Evolutionary conservation across 2,797 vertebrate species (phyloP).

Genomic region (Falco columbarius): DNA sequence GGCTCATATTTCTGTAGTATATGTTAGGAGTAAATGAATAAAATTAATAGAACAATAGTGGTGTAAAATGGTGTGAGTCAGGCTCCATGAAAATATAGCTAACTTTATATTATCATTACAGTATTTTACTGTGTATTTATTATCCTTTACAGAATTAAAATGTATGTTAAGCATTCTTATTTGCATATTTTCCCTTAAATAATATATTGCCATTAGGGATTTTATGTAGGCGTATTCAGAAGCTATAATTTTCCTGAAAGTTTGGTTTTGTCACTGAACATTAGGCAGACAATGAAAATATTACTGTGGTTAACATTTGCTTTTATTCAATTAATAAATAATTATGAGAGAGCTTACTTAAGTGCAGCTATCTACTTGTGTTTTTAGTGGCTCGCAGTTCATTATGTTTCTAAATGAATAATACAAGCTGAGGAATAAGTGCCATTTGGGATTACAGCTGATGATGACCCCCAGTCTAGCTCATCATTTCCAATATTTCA

Average conservation of each 20-base stretch:
- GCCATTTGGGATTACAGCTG: slow-evolving; percentile 56
- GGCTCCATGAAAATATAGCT: background rate
- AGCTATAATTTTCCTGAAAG: slow-evolving; percentile 8
- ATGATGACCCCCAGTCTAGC: slow-evolving; percentile 51
- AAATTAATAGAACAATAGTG: background rate
- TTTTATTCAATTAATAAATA: slow-evolving; percentile 67
- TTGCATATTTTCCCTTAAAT: background rate
- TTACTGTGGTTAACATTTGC: slow-evolving; percentile 39
- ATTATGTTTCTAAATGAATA: slow-evolving; percentile 55
- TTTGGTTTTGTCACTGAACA: slow-evolving; percentile 7
- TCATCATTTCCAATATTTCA: slow-evolving; percentile 62
- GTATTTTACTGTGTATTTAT: background rate
- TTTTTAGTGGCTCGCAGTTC: slow-evolving; percentile 58
- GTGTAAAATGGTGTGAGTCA: background rate
- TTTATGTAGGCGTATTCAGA: background rate
- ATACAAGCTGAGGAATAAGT: slow-evolving; percentile 21
- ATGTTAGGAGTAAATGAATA: background rate
- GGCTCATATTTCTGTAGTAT: background rate
- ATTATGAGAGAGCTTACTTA: slow-evolving; percentile 56
- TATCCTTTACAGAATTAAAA: slow-evolving; percentile 24
- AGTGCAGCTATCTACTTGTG: slow-evolving; percentile 33
- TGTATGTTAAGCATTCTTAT: background rate
- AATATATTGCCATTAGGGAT: background rate
- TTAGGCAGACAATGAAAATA: slow-evolving; percentile 28
- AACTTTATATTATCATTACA: background rate